Base-by-base conservation (phyloP, 2,888 invertebrate genomes). In the Erannis defoliaria region DNA sequence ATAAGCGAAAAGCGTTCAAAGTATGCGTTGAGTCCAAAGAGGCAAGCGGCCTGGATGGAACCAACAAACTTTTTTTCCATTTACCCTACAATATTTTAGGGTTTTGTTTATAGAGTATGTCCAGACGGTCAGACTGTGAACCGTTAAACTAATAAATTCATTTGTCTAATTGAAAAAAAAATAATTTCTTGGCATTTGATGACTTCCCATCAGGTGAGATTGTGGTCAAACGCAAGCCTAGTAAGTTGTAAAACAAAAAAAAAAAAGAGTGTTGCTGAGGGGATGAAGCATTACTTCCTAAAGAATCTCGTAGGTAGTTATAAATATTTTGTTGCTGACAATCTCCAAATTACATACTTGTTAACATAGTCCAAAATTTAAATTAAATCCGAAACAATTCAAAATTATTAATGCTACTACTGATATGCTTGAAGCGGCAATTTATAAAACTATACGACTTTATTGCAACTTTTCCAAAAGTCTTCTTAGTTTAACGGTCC, bases 1-100 rank as follows among this genome's bases (percentile, higher is more conserved):
- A 75, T 76, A 79, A 83, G 77, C 78, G 70, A 82, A 77, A 83
- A 57, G 62, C 62, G 45, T 50, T 40, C 51, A 54, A 82, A 85
- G 85, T 87, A 77, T 86, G 77, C 82, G 92, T 93, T 93, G 91
- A 79, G 83, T 88, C 82, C 91, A 92, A 84, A 76, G 78, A 87
- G 90, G 89, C 89, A 75, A 67, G 54, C 64, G 70, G 89, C 91
- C 90, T 86, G 68, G 63, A 78, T 89, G 89, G 82, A 89, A 72
- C 83, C 91, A 93, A 91, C 92, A 89, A 85, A 90, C 86, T 87
- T 82, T 78, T n/a, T 75, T 68, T 73, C 58, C 61, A 64, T 73
- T 10, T 51, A 51, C 37, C 38, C 19, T 49, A 33, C 16, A 40
- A 51, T 51, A 26, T 14, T 31, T 38, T 51, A 33, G 46, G 46